These are phyloP conservation scores for Carterocephalus palaemon DNA, from an alignment of 2,888 invertebrate genomes.

Conservation along the genomic window DNA sequence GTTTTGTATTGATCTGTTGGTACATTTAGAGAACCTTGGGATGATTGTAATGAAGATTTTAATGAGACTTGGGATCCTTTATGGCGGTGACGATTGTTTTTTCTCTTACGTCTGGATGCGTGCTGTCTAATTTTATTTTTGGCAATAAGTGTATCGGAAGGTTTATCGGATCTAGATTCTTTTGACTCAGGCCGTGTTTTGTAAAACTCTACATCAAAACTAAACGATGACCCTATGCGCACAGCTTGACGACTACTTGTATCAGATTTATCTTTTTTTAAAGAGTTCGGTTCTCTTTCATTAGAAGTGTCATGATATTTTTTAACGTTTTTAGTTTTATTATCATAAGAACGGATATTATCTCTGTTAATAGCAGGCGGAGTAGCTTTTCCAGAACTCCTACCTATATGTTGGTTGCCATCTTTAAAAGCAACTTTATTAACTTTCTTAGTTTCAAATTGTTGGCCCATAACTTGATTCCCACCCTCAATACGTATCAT, in stretches of 20 bases:
- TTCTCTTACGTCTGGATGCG: neutral
- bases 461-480: constrained; percentile 4
- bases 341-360: too few relatives aligned
- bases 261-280: neutral
- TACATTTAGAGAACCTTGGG: too few relatives aligned
- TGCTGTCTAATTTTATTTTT: too few relatives aligned
- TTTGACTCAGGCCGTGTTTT: constrained; percentile 30
- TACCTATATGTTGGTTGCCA: constrained; percentile 9
- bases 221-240: constrained; percentile 41
- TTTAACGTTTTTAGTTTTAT: constrained; percentile 6
- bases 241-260: constrained; percentile 34
- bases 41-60: constrained; percentile 6
- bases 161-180: neutral
- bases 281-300: neutral
- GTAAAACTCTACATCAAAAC: constrained; percentile 42
- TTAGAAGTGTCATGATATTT: neutral
- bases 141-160: neutral
- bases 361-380: too few relatives aligned
- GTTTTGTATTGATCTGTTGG: neutral
- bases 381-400: neutral
- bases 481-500: constrained; percentile 3
- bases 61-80: constrained; percentile 17
- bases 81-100: constrained; percentile 1
- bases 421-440: constrained; percentile 9
- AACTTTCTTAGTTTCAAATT: constrained; percentile 6